A percentile compares a stretch with the other conserved stretches of the same genome.
These are phyloP conservation scores for Helleia helle DNA, from an alignment of 2,888 invertebrate species.

Conservation along the genomic window DNA sequence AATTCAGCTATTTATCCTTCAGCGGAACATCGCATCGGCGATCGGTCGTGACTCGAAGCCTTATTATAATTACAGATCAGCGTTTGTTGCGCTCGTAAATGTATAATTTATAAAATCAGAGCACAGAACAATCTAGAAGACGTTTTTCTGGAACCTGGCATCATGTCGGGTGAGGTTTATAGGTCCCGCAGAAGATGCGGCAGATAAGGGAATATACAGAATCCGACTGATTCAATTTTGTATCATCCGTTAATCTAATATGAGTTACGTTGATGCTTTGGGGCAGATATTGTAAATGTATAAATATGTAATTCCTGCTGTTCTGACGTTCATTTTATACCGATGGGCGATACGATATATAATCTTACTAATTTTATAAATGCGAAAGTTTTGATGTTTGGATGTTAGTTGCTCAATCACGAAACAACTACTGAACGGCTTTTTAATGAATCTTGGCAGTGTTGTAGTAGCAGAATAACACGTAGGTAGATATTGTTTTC, in stretches of 20 bases:
- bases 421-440: too few species aligned
- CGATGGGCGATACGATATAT: too few species aligned
- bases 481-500: too few species aligned
- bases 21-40: conserved; percentile 32
- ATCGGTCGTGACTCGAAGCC: conserved; percentile 52
- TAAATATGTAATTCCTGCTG: too few species aligned
- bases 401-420: too few species aligned
- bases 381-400: too few species aligned
- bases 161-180: conserved; percentile 5
- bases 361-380: too few species aligned
- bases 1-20: conserved; percentile 29
- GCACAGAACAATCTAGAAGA: conserved; percentile 41
- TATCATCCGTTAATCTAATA: not conserved
- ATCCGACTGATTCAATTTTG: not conserved
- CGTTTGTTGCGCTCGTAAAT: conserved; percentile 65
- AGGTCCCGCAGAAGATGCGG: conserved; percentile 1
- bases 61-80: conserved; percentile 71
- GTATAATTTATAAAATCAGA: conserved; percentile 64
- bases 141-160: conserved; percentile 33
- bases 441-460: too few species aligned
- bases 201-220: conserved; percentile 4
- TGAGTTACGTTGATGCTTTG: not conserved
- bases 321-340: too few species aligned
- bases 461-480: too few species aligned
- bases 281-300: too few species aligned